phyloP scores from a whole-genome alignment of 2,888 invertebrate genomes.

The Sphaerophoria taeniata region DNA sequence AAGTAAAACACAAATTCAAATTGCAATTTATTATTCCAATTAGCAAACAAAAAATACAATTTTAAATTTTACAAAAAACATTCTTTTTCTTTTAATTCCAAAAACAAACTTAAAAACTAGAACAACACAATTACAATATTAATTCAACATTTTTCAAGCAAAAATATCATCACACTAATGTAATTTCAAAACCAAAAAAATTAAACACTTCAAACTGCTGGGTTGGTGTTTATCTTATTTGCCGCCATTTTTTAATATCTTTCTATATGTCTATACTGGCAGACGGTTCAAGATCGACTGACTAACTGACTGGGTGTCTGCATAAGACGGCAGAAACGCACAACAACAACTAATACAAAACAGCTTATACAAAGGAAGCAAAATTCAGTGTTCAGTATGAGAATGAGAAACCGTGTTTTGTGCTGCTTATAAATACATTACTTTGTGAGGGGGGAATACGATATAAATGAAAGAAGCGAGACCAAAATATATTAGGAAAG shows the following conservation, averaged over 20 bases:
- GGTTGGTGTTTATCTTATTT: background rate
- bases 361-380: background rate
- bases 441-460: no score
- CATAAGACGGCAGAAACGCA: background rate
- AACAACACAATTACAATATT: no score
- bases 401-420: background rate
- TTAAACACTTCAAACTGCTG: constrained; percentile 2
- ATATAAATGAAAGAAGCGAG: no score
- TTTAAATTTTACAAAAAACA: no score
- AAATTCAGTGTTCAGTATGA: background rate
- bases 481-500: no score
- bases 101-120: no score
- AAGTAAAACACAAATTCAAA: no score
- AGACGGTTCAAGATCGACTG: constrained; percentile 29
- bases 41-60: no score
- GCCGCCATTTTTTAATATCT: background rate
- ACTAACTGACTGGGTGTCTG: background rate
- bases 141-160: no score
- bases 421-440: background rate
- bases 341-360: background rate
- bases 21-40: no score
- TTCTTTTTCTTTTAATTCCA: no score
- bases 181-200: background rate
- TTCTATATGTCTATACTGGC: background rate
- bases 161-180: no score